Percentiles rank a stretch among this genome's conserved stretches.
These are phyloP conservation scores for Lamellibrachia satsuma DNA, from an alignment of 2,888 invertebrate genomes.

Conservation along the genomic window DNA sequence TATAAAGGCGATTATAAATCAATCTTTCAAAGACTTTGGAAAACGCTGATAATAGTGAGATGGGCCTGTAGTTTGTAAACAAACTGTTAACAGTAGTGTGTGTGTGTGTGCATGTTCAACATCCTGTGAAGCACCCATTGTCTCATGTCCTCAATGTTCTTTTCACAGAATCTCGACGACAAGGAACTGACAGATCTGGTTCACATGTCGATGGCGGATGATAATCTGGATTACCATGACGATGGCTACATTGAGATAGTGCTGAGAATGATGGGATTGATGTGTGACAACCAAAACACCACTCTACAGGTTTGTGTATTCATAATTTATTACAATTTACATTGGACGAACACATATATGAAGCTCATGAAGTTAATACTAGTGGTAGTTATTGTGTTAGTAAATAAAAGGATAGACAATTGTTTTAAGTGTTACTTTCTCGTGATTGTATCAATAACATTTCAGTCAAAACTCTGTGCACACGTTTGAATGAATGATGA, in stretches of 20 bases:
- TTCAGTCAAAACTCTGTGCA: too few relatives aligned
- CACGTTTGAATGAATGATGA: too few relatives aligned
- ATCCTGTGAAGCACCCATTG: background rate
- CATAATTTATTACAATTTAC: too few relatives aligned
- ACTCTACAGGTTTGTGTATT: constrained; percentile 52
- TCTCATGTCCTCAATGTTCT: background rate
- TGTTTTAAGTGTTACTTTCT: background rate
- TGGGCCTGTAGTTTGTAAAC: too few relatives aligned
- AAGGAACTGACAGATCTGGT: constrained; percentile 53
- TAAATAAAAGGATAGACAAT: background rate
- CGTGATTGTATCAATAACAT: background rate
- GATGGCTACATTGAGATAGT: constrained; percentile 64
- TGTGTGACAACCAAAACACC: constrained; percentile 64
- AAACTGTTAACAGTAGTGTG: too few relatives aligned
- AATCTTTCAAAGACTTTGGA: too few relatives aligned
- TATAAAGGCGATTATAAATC: too few relatives aligned
- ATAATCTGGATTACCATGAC: constrained; percentile 59
- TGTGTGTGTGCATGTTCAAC: background rate
- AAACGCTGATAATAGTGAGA: too few relatives aligned
- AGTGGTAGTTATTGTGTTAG: background rate
- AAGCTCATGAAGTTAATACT: too few relatives aligned
- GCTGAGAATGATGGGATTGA: constrained; percentile 59
- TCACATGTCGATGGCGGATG: constrained; percentile 41
- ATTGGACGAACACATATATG: too few relatives aligned
- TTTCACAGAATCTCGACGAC: constrained; percentile 47